These are phyloP conservation scores for Proales similis DNA, from an alignment of 1,140 invertebrate species.

Conservation along the genomic window DNA sequence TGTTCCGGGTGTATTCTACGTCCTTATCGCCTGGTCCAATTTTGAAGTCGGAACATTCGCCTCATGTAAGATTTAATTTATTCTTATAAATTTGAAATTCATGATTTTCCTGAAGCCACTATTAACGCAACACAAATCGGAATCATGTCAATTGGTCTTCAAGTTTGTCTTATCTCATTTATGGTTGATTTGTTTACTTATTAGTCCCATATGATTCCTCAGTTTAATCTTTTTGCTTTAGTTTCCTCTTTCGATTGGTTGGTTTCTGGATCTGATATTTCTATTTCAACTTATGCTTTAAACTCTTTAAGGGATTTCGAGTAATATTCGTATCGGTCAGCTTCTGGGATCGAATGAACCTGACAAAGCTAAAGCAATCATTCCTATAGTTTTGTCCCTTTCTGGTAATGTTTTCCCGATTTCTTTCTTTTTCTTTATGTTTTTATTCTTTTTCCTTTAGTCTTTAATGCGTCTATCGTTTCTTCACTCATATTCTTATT, in stretches of 20 bases:
- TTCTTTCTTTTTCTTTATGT: not conserved
- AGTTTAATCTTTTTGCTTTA: not conserved
- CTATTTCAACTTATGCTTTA: not conserved
- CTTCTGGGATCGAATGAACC: conserved; percentile 30
- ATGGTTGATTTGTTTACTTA: conserved; percentile 2
- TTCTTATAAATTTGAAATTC: conserved; percentile 3
- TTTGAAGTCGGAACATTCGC: conserved; percentile 32
- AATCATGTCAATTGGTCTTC: conserved; percentile 16
- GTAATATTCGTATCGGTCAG: conserved; percentile 26
- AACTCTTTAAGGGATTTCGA: conserved; percentile 1
- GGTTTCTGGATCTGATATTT: not conserved
- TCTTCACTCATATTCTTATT: conserved; percentile 5
- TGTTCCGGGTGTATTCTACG: conserved; percentile 31
- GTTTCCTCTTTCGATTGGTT: not conserved
- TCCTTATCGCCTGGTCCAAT: conserved; percentile 29
- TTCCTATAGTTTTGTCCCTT: conserved; percentile 1
- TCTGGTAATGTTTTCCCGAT: not conserved
- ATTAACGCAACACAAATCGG: not conserved
- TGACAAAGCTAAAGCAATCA: not conserved
- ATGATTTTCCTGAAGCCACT: not conserved
- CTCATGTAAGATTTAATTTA: conserved; percentile 12
- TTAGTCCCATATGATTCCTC: not conserved
- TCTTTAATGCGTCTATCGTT: not conserved
- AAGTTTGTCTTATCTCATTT: conserved; percentile 16
- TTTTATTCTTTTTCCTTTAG: conserved; percentile 4